Evolutionary conservation across 2,797 vertebrate species (phyloP), one percentile per base, ranked within the genome.

Genomic region (Knipowitschia caucasica): DNA sequence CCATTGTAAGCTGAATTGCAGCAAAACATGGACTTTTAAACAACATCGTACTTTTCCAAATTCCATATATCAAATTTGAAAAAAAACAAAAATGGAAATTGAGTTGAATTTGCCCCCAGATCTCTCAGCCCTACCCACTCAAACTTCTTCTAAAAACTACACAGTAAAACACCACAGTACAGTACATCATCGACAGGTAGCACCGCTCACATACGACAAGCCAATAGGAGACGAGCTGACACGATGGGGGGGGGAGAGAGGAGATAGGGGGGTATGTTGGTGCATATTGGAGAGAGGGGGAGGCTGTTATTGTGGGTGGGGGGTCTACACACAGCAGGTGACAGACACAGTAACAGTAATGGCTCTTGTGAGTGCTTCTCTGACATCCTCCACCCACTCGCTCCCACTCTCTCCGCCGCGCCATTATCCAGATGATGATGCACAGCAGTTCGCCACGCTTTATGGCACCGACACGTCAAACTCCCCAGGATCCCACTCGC

Each of bases 281-380:
- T 75, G 80, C 70, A 81, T 20, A 4, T 18, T 36, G 76, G 39
- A 67, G 67, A 62, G 71, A 72, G 72, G 78, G 78, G 74, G 79
- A 73, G 71, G 62, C 80, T 73, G 76, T 57, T 79, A 82, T 75
- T 76, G 12, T 4, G 43, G 78, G 80, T 78, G 83, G 88, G 86
- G 36, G 36, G 36, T 39, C n/a, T 21, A 87, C 78, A 81, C 84
- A 80, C 86, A 85, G 86, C 84, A 84, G 86, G 87, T 88, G 87
- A 89, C 88, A 90, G 87, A 88, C 87, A 88, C 86, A 89, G 85
- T 87, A 89, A 88, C 86, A 87, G 89, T 88, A 89, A 89, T 87
- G 86, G 86, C 83, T 87, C 86, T 89, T 87, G 87, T 88, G 86
- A 85, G 78, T 78, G 81, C 79, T 73, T 83, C 80, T 80, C 81